phyloP scores from a whole-genome alignment of 2,888 invertebrate genomes.

The Andrena dorsata region DNA sequence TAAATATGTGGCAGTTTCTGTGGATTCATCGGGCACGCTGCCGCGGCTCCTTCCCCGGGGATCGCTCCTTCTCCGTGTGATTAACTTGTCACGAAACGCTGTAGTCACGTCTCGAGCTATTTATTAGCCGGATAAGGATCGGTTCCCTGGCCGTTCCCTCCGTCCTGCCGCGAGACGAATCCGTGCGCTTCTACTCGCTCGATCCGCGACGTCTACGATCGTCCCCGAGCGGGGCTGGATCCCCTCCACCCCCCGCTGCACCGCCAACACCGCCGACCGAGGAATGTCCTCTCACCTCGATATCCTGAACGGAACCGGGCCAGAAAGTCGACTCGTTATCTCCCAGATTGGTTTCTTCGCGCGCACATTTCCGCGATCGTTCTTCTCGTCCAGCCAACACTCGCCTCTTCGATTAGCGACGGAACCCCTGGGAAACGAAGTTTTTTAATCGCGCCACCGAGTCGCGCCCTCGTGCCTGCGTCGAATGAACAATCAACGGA shows the following conservation, averaged over 20 bases:
- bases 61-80: conserved; percentile 76
- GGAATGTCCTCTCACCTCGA: conserved; percentile 38
- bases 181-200: conserved; percentile 50
- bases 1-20: conserved; percentile 81
- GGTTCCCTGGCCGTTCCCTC: conserved; percentile 10
- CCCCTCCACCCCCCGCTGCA: background rate
- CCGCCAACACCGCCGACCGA: background rate
- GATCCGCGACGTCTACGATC: conserved; percentile 55
- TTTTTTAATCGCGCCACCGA: conserved; percentile 18
- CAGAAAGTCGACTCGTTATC: conserved; percentile 65
- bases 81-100: conserved; percentile 83
- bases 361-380: conserved; percentile 50
- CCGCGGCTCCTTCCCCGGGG: conserved; percentile 66
- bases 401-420: conserved; percentile 35
- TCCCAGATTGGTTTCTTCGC: conserved; percentile 42
- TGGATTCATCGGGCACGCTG: conserved; percentile 77
- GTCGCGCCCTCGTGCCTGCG: background rate
- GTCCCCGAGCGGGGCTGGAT: background rate
- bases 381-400: conserved; percentile 30
- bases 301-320: conserved; percentile 60
- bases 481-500: conserved; percentile 23
- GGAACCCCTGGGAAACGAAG: conserved; percentile 46
- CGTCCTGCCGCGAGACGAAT: conserved; percentile 41
- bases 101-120: conserved; percentile 82
- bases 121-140: conserved; percentile 79